Base-by-base conservation (phyloP, 2,113 vertebrate genomes). In the Halichoerus grypus region DNA sequence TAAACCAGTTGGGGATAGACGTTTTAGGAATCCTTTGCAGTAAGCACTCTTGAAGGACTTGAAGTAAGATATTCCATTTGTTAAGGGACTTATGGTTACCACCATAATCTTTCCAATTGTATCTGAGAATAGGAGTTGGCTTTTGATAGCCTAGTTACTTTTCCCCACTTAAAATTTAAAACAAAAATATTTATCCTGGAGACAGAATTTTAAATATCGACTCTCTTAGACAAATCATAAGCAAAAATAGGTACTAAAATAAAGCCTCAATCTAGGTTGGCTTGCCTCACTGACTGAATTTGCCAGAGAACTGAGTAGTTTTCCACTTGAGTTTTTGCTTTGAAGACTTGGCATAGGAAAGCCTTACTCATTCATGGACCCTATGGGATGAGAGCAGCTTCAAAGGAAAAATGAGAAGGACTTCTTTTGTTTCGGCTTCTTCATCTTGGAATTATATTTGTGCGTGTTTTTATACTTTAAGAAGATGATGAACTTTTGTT, bases 71-170 rank as follows among this genome's bases (percentile, higher is more conserved):
- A 21, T 69, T 83, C 93, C 0, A 83, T 81, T 91, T 91, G 92
- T 85, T 59, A 63, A 95, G 85, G 61, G 18, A 7, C 4, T 3
- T 84, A 3, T 6, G 19, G 19, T 71, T 76, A 69, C 81, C 18
- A 10, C 90, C 71, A 6, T 97, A 55, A 94, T 82, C 96, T 97
- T 91, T 94, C 59, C 74, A 33, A 90, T 82, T 97, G 36, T 95
- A 83, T 88, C 67, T 69, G 55, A 88, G 36, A 85, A 55, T 59
- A 84, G 28, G 31, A 93, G 21, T 53, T 89, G 49, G 6, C 2
- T 61, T 95, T 95, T 90, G 85, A 65, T 63, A 33, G 14, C 5
- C 16, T 82, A 55, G 0, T 8, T 57, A 74, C 92, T 93, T 91
- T 83, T 7, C 31, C 65, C 26, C 26, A 86, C 71, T 67, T 88